Conservation (phyloP, 2,888 invertebrate species). For the Parthenolecanium corni region DNA sequence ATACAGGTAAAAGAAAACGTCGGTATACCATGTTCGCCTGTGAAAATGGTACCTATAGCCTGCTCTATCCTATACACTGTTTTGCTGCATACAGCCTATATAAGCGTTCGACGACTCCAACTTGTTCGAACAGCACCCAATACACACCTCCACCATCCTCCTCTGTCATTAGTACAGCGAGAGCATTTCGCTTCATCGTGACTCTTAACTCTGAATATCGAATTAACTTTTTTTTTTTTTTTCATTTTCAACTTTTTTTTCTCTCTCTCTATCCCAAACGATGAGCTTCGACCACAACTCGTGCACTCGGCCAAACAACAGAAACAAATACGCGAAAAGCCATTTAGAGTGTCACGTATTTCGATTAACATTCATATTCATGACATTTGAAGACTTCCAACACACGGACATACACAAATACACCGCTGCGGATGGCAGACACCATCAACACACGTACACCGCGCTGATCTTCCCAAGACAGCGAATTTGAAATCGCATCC, state of each 20-base stretch:
- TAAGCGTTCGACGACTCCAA: constrained; percentile 8
- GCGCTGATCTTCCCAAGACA: no score
- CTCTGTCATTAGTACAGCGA: background rate
- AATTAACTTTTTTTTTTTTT: background rate
- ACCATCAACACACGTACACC: background rate
- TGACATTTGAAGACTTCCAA: background rate
- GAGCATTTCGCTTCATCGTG: background rate
- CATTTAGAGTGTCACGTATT: no score
- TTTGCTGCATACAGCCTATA: background rate
- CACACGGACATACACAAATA: background rate
- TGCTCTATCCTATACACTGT: no score
- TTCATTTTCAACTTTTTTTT: no score
- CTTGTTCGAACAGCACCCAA: background rate
- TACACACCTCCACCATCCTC: background rate
- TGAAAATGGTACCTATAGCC: no score
- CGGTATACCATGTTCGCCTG: no score
- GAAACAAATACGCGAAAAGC: background rate
- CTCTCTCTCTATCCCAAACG: no score
- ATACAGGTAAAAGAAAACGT: no score
- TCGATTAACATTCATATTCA: background rate
- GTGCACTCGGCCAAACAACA: background rate
- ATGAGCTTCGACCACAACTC: background rate
- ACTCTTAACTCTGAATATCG: no score
- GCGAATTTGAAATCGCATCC: no score
- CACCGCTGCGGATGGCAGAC: no score